phyloP scores from a whole-genome alignment of 2,888 invertebrate species.

The Athalia rosae region DNA sequence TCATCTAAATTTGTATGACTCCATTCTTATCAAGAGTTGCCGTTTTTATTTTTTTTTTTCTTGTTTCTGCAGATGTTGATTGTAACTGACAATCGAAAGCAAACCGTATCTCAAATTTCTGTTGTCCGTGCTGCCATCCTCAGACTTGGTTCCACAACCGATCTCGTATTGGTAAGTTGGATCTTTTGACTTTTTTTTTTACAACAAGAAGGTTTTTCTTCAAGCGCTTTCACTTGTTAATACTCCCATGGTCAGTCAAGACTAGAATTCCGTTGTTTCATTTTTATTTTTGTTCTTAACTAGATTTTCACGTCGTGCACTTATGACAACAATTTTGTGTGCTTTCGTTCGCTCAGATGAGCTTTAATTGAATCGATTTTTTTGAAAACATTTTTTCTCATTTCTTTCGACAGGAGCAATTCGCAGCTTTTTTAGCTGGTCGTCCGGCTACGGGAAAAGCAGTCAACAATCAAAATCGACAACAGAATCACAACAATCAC shows the following conservation, averaged over 20 bases:
- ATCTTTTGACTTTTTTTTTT: constrained; percentile 60
- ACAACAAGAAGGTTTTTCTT: not conserved
- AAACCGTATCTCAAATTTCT: constrained; percentile 60
- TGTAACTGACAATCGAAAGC: constrained; percentile 57
- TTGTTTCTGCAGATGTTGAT: constrained; percentile 61
- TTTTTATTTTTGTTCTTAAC: constrained; percentile 26
- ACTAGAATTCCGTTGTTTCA: constrained; percentile 51
- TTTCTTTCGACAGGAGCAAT: constrained; percentile 75
- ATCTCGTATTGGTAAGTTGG: constrained; percentile 66
- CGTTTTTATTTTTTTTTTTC: constrained; percentile 19
- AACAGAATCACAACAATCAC: constrained; percentile 72
- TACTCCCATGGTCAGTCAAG: constrained; percentile 52
- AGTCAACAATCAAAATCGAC: constrained; percentile 73
- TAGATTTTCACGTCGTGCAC: not conserved
- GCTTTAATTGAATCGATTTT: too few species aligned
- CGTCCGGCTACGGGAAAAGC: constrained; percentile 80
- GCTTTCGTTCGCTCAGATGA: too few species aligned
- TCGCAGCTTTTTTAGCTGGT: constrained; percentile 81
- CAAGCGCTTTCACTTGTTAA: constrained; percentile 53
- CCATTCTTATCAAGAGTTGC: constrained; percentile 9
- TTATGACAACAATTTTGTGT: too few species aligned
- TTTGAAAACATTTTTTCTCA: not conserved
- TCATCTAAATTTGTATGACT: not conserved
- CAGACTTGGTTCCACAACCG: constrained; percentile 63
- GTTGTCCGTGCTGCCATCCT: constrained; percentile 58